Conservation (phyloP, 2,113 vertebrate species). For the Pipra filicauda region DNA sequence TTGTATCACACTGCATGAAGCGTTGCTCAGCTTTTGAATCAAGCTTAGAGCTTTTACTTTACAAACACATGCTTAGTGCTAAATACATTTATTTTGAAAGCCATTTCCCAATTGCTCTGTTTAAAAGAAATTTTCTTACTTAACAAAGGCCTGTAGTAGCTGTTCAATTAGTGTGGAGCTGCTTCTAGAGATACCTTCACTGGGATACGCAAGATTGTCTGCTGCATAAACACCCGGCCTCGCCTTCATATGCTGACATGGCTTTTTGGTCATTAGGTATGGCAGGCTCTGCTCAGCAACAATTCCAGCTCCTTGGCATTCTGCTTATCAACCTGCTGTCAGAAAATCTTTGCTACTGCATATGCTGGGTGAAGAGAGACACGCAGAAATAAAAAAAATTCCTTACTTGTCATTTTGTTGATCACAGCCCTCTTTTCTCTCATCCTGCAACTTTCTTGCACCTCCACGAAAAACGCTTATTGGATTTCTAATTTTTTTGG, state of each 20-base stretch:
- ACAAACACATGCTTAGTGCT: not conserved
- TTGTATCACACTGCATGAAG: constrained; percentile 4
- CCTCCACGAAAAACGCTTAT: not conserved
- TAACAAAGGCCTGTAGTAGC: not conserved
- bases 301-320: constrained; percentile 21
- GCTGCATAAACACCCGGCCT: not conserved
- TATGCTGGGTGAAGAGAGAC: not conserved
- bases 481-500: not conserved
- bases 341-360: not conserved
- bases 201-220: not conserved
- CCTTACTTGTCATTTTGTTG: not conserved
- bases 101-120: not conserved
- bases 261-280: constrained; percentile 10
- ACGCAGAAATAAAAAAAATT: not conserved
- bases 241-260: constrained; percentile 21
- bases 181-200: constrained; percentile 4
- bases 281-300: not conserved
- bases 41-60: constrained; percentile 13
- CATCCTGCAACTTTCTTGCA: not conserved
- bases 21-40: not conserved
- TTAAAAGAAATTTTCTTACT: not conserved
- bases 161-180: not conserved
- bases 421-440: not conserved
- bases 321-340: constrained; percentile 25
- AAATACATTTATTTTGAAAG: constrained; percentile 26